Percentiles rank a stretch among this genome's conserved stretches.
Conservation (phyloP, 1,140 invertebrate genomes). For the Drosophila yakuba region DNA sequence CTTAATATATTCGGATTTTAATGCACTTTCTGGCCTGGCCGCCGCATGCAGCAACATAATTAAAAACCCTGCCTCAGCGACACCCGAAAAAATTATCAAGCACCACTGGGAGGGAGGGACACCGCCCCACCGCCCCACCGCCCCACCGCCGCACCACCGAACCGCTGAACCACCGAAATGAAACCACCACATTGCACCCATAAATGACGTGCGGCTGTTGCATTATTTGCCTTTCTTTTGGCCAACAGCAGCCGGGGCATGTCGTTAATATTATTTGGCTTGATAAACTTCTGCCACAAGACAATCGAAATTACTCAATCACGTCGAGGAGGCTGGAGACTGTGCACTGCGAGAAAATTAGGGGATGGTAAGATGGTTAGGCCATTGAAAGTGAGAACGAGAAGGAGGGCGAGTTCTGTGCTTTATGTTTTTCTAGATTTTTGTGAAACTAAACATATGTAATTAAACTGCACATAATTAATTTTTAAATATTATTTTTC, state of each 20-base stretch:
- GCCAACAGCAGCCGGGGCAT: conserved; percentile 64
- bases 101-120: background rate
- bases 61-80: conserved; percentile 68
- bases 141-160: conserved; percentile 5
- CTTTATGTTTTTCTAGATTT: too few species aligned
- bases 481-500: background rate
- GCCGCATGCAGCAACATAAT: conserved; percentile 63
- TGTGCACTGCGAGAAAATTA: conserved; percentile 21
- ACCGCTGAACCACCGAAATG: conserved; percentile 2
- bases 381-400: too few species aligned
- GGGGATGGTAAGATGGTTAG: too few species aligned
- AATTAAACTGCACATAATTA: too few species aligned
- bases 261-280: conserved; percentile 83
- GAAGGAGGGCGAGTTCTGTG: too few species aligned
- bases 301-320: conserved; percentile 83
- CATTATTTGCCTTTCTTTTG: conserved; percentile 80
- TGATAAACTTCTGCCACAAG: conserved; percentile 83
- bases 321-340: conserved; percentile 42
- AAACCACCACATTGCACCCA: conserved; percentile 55
- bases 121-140: too few species aligned
- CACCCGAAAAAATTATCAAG: conserved; percentile 47
- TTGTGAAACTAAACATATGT: too few species aligned
- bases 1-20: conserved; percentile 46
- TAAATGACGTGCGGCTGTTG: conserved; percentile 75
- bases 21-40: conserved; percentile 7